These are phyloP conservation scores for Pocota personata DNA, from an alignment of 2,888 invertebrate species.

Conservation along the genomic window DNA sequence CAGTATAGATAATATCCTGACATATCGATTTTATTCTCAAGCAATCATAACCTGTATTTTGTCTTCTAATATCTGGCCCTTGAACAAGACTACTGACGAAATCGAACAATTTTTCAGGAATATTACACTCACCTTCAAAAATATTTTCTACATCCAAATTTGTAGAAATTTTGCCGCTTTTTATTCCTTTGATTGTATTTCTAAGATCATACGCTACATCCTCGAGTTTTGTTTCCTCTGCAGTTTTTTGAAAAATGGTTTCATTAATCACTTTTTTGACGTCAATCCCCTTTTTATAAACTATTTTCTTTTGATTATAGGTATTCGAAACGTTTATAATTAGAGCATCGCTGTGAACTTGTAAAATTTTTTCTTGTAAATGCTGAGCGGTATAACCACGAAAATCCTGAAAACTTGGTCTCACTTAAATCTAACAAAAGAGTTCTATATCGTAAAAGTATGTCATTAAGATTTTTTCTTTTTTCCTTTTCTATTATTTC, in stretches of 20 bases:
- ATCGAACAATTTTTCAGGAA: not conserved
- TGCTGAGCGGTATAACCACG: not conserved
- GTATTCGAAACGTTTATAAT: not conserved
- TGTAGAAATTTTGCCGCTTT: not conserved
- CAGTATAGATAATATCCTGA: not conserved
- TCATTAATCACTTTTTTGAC: not conserved
- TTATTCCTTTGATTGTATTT: not conserved
- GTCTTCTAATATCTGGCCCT: not conserved
- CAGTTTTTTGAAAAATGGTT: not conserved
- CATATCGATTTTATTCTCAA: not conserved
- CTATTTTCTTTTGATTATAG: not conserved
- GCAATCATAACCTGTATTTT: not conserved
- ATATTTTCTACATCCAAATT: not conserved
- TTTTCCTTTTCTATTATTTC: not conserved
- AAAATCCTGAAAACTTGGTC: not conserved
- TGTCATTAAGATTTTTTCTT: not conserved
- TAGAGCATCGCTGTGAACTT: not conserved
- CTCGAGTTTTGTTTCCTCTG: not conserved
- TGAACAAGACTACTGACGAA: not conserved
- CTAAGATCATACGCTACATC: not conserved
- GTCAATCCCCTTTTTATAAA: not conserved
- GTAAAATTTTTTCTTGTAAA: slow-evolving; percentile 2
- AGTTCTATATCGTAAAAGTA: not conserved
- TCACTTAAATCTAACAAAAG: not conserved
- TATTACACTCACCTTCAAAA: not conserved